Evolutionary conservation across 2,888 invertebrate species (phyloP).

Genomic region (Napeogenes sylphis): DNA sequence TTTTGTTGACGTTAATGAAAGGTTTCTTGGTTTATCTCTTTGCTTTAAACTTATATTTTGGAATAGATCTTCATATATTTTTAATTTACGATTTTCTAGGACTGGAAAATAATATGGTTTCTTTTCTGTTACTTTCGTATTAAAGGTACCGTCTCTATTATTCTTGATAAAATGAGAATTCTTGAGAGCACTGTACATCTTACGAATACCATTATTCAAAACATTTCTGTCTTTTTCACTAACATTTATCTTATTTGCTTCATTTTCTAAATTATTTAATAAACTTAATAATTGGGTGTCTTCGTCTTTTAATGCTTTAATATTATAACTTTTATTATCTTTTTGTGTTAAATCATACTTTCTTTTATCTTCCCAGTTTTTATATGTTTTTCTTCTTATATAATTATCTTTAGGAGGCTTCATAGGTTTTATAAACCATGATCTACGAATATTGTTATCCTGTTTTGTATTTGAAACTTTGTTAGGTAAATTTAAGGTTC

Average conservation of each 20-base stretch:
- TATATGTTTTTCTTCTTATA: background rate
- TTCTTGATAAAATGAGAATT: slow-evolving; percentile 1
- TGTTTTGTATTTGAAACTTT: background rate
- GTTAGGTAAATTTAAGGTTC: slow-evolving; percentile 9
- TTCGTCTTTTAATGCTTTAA: slow-evolving; percentile 32
- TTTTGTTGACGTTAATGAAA: too few relatives aligned
- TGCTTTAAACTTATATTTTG: too few relatives aligned
- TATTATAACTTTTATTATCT: background rate
- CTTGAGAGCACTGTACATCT: slow-evolving; percentile 44
- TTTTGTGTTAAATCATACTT: background rate
- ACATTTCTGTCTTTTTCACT: slow-evolving; percentile 48
- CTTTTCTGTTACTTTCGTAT: background rate
- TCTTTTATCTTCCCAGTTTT: background rate
- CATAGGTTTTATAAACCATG: background rate
- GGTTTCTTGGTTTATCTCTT: too few relatives aligned
- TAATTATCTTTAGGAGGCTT: background rate
- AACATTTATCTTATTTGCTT: slow-evolving; percentile 51
- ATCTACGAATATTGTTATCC: background rate
- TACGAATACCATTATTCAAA: slow-evolving; percentile 55
- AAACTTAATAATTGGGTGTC: slow-evolving; percentile 50
- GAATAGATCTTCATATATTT: too few relatives aligned
- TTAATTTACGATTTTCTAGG: too few relatives aligned
- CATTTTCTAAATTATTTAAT: slow-evolving; percentile 53
- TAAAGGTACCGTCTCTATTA: background rate
- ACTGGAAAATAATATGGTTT: too few relatives aligned